Evolutionary conservation across 1,140 invertebrate genomes (phyloP), one percentile per base, ranked within the genome.

Genomic region (Paracyclopina nana): DNA sequence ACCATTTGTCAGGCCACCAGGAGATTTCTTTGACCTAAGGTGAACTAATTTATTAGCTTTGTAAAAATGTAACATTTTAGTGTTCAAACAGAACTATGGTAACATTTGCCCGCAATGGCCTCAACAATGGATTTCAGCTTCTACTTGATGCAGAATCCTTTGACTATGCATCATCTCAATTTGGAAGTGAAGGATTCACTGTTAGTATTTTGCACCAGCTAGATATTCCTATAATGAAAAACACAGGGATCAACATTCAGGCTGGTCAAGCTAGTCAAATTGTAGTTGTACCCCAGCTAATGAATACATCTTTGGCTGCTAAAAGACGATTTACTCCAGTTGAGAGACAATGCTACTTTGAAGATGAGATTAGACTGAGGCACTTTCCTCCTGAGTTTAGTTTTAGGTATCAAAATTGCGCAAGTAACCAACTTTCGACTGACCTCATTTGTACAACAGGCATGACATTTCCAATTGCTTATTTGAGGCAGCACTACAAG

Each of bases 401-500:
- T 38, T 38, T 16, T 8, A n/a, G 34, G 34, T 38, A 38, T n/a
- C n/a, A n/a, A n/a, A n/a, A n/a, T n/a, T n/a, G n/a, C n/a, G n/a
- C n/a, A n/a, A n/a, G n/a, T n/a, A n/a, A n/a, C n/a, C n/a, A n/a
- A n/a, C n/a, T n/a, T n/a, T n/a, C n/a, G n/a, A n/a, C n/a, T n/a
- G n/a, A n/a, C n/a, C n/a, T n/a, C n/a, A n/a, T n/a, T n/a, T n/a
- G n/a, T n/a, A n/a, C n/a, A n/a, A n/a, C 20, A 38, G 34, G 34
- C 20, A 38, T 38, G 34, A 38, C 14, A 38, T 38, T n/a, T 38
- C 34, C 9, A 38, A 38, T 38, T 38, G 34, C 34, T 20, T 38
- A 2, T 38, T 4, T 9, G 34, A 38, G 8, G 34, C 34, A 3
- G 9, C 34, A 4, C 8, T 38, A 9, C 34, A 38, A 38, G 20